Evolutionary conservation across 92 coral and sea anemone genomes (phyloP), one percentile per base, ranked within the genome.

Genomic region (Zoanthus sociatus): DNA sequence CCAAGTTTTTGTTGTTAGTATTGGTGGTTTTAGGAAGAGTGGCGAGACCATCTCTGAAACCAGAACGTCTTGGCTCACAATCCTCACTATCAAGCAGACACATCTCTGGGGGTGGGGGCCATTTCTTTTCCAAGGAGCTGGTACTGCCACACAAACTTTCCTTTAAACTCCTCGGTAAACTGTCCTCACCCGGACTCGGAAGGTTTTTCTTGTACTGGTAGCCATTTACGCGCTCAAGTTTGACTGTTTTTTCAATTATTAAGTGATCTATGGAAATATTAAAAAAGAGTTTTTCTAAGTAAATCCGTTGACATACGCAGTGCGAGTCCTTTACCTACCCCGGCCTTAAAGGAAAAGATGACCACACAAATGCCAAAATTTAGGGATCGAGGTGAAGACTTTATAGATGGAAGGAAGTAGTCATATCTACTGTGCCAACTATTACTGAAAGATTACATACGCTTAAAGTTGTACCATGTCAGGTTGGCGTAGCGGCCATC

Each of bases 21-120:
- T 81, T 81, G 85, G 64, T 81, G 85, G 75, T 66, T 53, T 81
- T 81, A 53, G 85, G 61, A 18, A 81, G 63, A 60, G 85, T 44
- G 20, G 68, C 26, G 30, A 77, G 21, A 9, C 75, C 45, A 8
- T 21, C 85, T 66, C 42, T 44, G 58, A 20, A 42, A 44, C 20
- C 47, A 0, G 20, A 14, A 14, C 55, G 84, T 9, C 18, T 67
- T 15, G 60, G 20, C 31, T 81, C 85, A 10, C 14, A 10, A 11
- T 81, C 85, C 47, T 81, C 85, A 8, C 15, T 37, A 32, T 81
- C 85, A 81, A 66, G 45, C 33, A 31, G 16, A 81, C 85, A 81
- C 45, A 30, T 51, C 21, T 81, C 85, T 20, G 85, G 85, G 5
- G 85, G 75, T 6, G 85, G 85, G 54, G 85, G 85, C 45, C 70